Percentiles rank a stretch among this genome's conserved stretches.
phyloP scores from a whole-genome alignment of 2,888 invertebrate species.

The Adelognathus sp. region DNA sequence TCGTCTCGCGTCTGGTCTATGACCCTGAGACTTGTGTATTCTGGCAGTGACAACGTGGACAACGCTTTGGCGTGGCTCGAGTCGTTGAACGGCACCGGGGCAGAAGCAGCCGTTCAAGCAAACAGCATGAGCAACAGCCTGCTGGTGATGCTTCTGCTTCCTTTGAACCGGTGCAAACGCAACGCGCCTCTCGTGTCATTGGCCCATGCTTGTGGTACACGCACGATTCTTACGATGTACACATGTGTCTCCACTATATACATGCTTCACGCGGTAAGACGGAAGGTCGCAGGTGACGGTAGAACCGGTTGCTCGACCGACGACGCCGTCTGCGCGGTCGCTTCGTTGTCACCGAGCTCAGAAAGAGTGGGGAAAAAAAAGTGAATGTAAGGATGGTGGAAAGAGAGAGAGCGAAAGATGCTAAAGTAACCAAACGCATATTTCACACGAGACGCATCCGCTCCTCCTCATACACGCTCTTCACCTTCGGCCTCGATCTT shows the following conservation, averaged over 20 bases:
- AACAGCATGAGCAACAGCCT: slow-evolving; percentile 60
- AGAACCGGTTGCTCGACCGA: slow-evolving; percentile 65
- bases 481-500: slow-evolving; percentile 53
- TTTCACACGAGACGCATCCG: slow-evolving; percentile 31
- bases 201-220: slow-evolving; percentile 63
- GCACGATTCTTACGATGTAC: slow-evolving; percentile 11
- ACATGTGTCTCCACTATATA: background rate
- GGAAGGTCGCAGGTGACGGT: slow-evolving; percentile 77
- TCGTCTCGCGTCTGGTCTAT: slow-evolving; percentile 72
- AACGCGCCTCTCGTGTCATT: slow-evolving; percentile 69
- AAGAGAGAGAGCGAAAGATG: slow-evolving; percentile 18
- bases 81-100: slow-evolving; percentile 74
- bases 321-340: slow-evolving; percentile 46
- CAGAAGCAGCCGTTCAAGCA: slow-evolving; percentile 1
- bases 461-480: background rate
- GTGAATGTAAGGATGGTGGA: slow-evolving; percentile 30
- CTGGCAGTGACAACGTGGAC: slow-evolving; percentile 62
- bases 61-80: slow-evolving; percentile 64
- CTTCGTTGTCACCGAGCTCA: slow-evolving; percentile 54
- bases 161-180: slow-evolving; percentile 71
- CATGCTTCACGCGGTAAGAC: slow-evolving; percentile 54
- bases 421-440: slow-evolving; percentile 47
- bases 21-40: slow-evolving; percentile 73
- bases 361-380: slow-evolving; percentile 39
- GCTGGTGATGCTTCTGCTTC: slow-evolving; percentile 63